phyloP scores from a whole-genome alignment of 2,113 vertebrate genomes.

The Neolamprologus kungweensis region DNA sequence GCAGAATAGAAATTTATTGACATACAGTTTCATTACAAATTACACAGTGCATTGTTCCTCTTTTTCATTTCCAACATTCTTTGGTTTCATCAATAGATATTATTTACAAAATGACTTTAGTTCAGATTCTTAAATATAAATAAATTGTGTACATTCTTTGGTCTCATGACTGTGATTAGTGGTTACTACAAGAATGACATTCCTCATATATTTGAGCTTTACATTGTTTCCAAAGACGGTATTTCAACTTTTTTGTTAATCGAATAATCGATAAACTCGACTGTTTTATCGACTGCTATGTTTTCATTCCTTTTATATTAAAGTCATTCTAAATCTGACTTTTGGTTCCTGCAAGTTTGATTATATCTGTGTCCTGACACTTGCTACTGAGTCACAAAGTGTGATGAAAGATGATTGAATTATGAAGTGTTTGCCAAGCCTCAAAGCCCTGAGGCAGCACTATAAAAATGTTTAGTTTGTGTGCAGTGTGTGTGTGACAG shows the following conservation, averaged over 20 bases:
- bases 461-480: neutral
- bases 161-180: constrained; percentile 42
- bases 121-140: constrained; percentile 66
- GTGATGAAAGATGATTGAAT: neutral
- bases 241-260: neutral
- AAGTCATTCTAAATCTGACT: neutral
- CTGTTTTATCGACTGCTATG: neutral
- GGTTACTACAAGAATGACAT: constrained; percentile 22
- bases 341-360: neutral
- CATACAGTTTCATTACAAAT: constrained; percentile 21
- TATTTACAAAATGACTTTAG: constrained; percentile 54
- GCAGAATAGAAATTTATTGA: constrained; percentile 52
- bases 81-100: constrained; percentile 39
- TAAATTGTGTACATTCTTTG: constrained; percentile 61
- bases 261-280: neutral
- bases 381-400: neutral
- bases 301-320: neutral
- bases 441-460: neutral
- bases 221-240: neutral
- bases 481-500: neutral
- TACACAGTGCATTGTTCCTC: constrained; percentile 46
- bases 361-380: neutral
- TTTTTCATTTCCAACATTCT: constrained; percentile 19
- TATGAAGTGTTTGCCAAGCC: neutral
- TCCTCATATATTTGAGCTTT: neutral